A percentile compares a stretch with the other conserved stretches of the same genome.
Conservation (phyloP, 1,140 invertebrate species). For the Eciton burchellii region DNA sequence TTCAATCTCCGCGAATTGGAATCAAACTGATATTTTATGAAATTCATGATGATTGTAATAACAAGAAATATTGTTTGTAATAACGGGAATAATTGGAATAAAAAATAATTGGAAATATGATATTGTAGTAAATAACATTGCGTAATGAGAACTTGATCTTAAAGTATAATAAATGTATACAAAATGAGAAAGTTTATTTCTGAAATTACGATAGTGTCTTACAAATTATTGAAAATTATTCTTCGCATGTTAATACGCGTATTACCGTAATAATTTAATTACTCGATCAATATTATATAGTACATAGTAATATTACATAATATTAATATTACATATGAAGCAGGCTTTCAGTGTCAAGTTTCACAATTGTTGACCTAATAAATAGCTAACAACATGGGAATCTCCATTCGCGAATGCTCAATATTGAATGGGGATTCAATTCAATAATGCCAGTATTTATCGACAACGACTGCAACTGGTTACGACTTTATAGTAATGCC, state of each 20-base stretch:
- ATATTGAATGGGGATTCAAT: constrained; percentile 47
- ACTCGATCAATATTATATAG: background rate
- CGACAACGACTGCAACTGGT: constrained; percentile 22
- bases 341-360: background rate
- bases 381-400: constrained; percentile 38
- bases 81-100: no score
- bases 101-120: background rate
- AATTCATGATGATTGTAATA: background rate
- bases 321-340: no score
- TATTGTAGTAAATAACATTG: background rate
- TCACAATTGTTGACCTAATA: constrained; percentile 2
- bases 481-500: constrained; percentile 26
- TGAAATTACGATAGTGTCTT: background rate
- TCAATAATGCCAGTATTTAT: constrained; percentile 49
- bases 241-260: background rate
- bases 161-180: no score
- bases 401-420: constrained; percentile 30
- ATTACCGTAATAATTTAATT: constrained; percentile 2
- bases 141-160: no score
- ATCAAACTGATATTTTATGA: background rate
- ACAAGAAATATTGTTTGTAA: no score
- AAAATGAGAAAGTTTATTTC: background rate
- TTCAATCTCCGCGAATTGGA: background rate
- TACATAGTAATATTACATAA: no score
- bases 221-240: background rate